Evolutionary conservation across 2,797 vertebrate genomes (phyloP), one percentile per base, ranked within the genome.

Genomic region (Otus scops): DNA sequence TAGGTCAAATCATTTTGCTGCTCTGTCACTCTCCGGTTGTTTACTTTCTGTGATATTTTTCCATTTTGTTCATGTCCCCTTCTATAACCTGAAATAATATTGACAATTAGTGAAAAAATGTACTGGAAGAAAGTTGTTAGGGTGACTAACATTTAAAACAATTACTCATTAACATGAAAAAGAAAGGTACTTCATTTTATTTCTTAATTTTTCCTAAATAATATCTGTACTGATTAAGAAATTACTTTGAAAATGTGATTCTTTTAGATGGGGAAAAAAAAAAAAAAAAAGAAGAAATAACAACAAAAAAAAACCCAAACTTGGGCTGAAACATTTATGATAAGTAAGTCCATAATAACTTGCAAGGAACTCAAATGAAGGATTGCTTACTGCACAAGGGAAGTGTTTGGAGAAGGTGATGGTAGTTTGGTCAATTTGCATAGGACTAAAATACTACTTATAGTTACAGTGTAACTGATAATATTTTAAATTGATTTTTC

Each of bases 281-380:
- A n/a, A 79, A 61, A 70, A 53, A 30, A 61, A 4, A 71, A n/a
- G 6, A 85, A 20, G 5, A 48, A 68, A 50, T 14, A 47, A 23
- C 3, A 73, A 27, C 10, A 75, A 34, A 0, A 57, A 69, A 70
- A 36, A 1, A 0, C 0, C 10, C 34, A 41, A 41, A 17, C 41
- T 43, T 38, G 15, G 26, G 20, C 27, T 34, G 56, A 64, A 70
- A 57, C 4, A 32, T 53, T 79, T 74, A 34, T 71, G 76, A 23
- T 7, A 50, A 18, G 6, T 59, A 59, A 70, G 10, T 53, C 51
- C 4, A 15, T 32, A 67, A 22, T 27, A 60, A 36, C 3, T 75
- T 78, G 5, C 7, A n/a, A 71, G 20, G 17, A 86, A 71, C 54
- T 59, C 23, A 64, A 19, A 22, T 16, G 21, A 82, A 68, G 8